Evolutionary conservation across 2,113 vertebrate species (phyloP).

Genomic region (Hypanus sabinus): DNA sequence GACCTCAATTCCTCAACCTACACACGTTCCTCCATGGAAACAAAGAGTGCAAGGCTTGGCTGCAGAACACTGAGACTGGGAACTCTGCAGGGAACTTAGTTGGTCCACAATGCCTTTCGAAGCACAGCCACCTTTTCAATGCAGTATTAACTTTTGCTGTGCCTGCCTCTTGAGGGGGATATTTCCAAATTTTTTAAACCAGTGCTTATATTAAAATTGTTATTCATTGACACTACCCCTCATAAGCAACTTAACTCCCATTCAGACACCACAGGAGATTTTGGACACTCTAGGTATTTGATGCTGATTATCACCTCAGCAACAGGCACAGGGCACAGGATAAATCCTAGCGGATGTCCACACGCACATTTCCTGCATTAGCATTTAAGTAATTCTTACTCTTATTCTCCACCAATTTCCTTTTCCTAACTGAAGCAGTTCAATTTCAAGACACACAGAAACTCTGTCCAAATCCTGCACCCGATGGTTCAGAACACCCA

Average conservation of each 20-base stretch:
- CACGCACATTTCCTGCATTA: not conserved
- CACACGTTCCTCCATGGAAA: too few species aligned
- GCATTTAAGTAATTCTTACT: not conserved
- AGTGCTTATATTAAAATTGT: not conserved
- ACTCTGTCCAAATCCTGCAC: too few species aligned
- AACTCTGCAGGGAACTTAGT: too few species aligned
- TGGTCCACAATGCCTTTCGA: too few species aligned
- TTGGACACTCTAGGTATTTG: not conserved
- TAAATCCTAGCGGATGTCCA: not conserved
- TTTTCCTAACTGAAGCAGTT: not conserved
- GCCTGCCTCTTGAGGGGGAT: not conserved
- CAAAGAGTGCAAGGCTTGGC: too few species aligned
- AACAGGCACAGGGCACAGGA: not conserved
- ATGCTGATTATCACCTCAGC: not conserved
- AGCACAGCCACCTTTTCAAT: too few species aligned
- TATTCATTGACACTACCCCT: too few species aligned
- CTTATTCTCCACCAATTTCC: not conserved
- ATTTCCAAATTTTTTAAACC: not conserved
- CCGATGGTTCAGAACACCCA: too few species aligned
- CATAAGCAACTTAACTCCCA: not conserved
- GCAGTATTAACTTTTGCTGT: too few species aligned
- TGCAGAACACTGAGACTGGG: too few species aligned
- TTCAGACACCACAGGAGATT: too few species aligned
- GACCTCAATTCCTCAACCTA: too few species aligned
- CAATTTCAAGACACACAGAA: not conserved